phyloP scores from a whole-genome alignment of 2,888 invertebrate genomes.

The Ptychoptera albimana region DNA sequence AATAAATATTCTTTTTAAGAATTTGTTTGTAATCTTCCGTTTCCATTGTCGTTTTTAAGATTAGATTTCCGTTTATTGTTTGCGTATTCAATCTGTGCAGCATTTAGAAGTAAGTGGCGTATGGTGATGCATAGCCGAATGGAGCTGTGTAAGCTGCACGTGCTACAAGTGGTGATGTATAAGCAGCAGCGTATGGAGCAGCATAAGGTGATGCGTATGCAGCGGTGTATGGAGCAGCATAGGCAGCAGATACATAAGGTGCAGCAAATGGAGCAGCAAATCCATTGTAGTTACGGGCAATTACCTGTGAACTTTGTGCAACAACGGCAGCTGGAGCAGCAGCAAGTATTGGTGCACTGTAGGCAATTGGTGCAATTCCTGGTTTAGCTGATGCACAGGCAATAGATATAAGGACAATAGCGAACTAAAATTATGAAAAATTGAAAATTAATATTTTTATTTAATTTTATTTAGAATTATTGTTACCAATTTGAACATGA shows the following conservation, averaged over 20 bases:
- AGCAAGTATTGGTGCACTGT: slow-evolving; percentile 38
- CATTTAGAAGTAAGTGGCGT: neutral
- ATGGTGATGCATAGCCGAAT: neutral
- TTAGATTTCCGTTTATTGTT: neutral
- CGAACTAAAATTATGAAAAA: slow-evolving; percentile 1
- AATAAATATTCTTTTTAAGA: no score
- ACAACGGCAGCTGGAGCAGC: slow-evolving; percentile 18
- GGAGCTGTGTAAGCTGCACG: slow-evolving; percentile 5
- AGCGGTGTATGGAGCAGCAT: slow-evolving; percentile 23
- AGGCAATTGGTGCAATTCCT: slow-evolving; percentile 20
- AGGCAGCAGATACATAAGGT: slow-evolving; percentile 18
- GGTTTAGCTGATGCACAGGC: slow-evolving; percentile 15
- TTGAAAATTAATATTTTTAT: no score
- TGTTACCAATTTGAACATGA: slow-evolving; percentile 24
- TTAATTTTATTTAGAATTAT: no score
- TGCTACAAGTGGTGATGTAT: slow-evolving; percentile 3
- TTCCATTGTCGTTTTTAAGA: no score
- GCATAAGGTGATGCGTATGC: slow-evolving; percentile 20
- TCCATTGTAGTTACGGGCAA: slow-evolving; percentile 36
- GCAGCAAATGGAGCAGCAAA: slow-evolving; percentile 26
- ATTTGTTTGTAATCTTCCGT: no score
- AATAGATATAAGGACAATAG: slow-evolving; percentile 12
- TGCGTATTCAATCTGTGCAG: neutral
- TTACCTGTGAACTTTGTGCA: slow-evolving; percentile 31
- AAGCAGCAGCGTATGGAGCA: slow-evolving; percentile 14